Evolutionary conservation across 2,113 vertebrate genomes (phyloP).

Genomic region (Elaphurus davidianus): DNA sequence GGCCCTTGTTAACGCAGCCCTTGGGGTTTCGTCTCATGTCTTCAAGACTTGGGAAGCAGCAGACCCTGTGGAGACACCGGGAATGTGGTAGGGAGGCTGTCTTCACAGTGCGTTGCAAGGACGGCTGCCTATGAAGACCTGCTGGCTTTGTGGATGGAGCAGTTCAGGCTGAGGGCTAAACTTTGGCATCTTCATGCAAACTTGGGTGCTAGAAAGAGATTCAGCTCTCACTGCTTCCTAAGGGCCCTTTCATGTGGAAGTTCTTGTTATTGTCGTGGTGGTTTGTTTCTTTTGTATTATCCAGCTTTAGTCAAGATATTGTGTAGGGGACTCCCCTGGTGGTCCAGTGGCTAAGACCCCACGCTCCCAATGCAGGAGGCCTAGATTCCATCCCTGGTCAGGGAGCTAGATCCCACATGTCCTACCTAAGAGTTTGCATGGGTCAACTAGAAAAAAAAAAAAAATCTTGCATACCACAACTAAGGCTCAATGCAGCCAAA

Average conservation of each 20-base stretch:
- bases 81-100: neutral
- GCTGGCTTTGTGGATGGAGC: neutral
- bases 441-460: neutral
- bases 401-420: neutral
- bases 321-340: neutral
- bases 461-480: neutral
- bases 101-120: accelerated
- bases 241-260: neutral
- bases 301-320: neutral
- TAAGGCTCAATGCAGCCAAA: neutral
- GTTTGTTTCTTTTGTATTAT: neutral
- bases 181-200: neutral
- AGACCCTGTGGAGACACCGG: neutral
- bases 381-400: neutral
- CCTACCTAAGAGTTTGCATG: neutral
- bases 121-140: accelerated
- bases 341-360: neutral
- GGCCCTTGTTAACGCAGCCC: neutral
- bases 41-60: conserved; percentile 50
- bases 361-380: neutral
- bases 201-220: neutral
- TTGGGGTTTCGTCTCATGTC: conserved; percentile 15
- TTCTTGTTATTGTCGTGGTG: neutral
- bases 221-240: neutral
- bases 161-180: accelerated